Evolutionary conservation across 2,888 invertebrate species (phyloP).

Genomic region (Nemotelus pantherinus): DNA sequence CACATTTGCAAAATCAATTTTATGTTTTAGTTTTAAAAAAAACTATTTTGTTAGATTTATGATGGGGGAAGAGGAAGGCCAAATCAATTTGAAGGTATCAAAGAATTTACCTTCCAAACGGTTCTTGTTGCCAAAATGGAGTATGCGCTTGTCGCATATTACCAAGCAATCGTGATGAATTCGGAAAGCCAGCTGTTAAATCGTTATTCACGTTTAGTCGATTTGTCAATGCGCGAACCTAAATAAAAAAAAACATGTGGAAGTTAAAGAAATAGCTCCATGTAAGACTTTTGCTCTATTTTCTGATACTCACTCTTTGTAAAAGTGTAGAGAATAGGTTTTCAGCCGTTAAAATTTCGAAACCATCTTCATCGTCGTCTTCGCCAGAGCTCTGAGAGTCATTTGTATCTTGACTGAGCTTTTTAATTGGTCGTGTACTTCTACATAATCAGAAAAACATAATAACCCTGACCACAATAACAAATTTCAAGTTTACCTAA

Average conservation of each 20-base stretch:
- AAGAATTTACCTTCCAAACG: constrained; percentile 61
- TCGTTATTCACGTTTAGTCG: constrained; percentile 86
- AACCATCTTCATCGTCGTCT: constrained; percentile 89
- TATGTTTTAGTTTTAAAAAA: constrained; percentile 4
- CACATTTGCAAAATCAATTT: constrained; percentile 3
- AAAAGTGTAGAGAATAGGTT: constrained; percentile 88
- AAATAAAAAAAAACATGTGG: constrained; percentile 24
- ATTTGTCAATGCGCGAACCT: constrained; percentile 86
- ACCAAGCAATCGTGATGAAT: constrained; percentile 70
- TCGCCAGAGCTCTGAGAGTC: constrained; percentile 90
- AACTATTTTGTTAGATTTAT: constrained; percentile 28
- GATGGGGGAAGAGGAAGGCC: neutral
- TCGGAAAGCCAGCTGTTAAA: constrained; percentile 71
- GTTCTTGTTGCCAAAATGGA: constrained; percentile 64
- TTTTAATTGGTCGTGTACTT: constrained; percentile 75
- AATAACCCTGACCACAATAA: neutral
- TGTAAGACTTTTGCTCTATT: too few relatives aligned
- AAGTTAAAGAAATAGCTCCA: neutral
- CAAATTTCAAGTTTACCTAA: constrained; percentile 66
- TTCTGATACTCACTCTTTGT: constrained; percentile 71
- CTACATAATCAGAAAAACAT: constrained; percentile 58
- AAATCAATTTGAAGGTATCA: constrained; percentile 15
- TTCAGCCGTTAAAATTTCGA: constrained; percentile 90
- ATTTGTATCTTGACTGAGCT: constrained; percentile 70
- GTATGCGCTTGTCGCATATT: constrained; percentile 65